These are phyloP conservation scores for Cebidichthys violaceus DNA, from an alignment of 2,113 vertebrate genomes.

Conservation along the genomic window DNA sequence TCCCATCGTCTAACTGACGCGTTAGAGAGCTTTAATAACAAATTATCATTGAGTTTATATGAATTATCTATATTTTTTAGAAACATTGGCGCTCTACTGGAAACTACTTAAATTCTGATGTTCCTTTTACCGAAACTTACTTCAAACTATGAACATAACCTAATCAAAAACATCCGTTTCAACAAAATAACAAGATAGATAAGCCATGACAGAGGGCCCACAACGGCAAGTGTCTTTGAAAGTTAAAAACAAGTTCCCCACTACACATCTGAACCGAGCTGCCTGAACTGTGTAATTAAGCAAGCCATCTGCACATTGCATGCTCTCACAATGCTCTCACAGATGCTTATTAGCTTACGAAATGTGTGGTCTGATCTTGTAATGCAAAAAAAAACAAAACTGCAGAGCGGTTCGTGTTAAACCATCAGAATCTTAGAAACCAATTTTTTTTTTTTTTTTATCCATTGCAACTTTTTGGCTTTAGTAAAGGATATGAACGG, in stretches of 20 bases:
- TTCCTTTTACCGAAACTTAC: background rate
- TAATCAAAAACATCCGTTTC: background rate
- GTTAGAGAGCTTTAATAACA: background rate
- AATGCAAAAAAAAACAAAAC: conserved; percentile 50
- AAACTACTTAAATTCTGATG: background rate
- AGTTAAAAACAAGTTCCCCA: background rate
- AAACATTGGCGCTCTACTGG: background rate
- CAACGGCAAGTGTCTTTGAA: conserved; percentile 30
- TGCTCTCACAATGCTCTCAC: conserved; percentile 49
- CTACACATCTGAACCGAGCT: conserved; percentile 39
- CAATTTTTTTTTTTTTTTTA: conserved; percentile 17
- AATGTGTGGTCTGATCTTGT: conserved; percentile 53
- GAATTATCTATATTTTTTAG: background rate
- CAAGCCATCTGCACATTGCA: conserved; percentile 62
- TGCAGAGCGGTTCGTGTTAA: conserved; percentile 31
- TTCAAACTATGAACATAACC: background rate
- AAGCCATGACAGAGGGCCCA: conserved; percentile 15
- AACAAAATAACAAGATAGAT: conserved; percentile 26
- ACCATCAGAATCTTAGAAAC: conserved; percentile 21
- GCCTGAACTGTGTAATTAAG: conserved; percentile 64
- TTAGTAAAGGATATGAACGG: conserved; percentile 13
- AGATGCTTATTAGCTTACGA: conserved; percentile 68
- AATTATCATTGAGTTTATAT: background rate
- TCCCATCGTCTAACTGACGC: background rate
- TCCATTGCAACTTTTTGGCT: conserved; percentile 24